phyloP scores from a whole-genome alignment of 2,888 invertebrate species.

The Anthoptus insignis region DNA sequence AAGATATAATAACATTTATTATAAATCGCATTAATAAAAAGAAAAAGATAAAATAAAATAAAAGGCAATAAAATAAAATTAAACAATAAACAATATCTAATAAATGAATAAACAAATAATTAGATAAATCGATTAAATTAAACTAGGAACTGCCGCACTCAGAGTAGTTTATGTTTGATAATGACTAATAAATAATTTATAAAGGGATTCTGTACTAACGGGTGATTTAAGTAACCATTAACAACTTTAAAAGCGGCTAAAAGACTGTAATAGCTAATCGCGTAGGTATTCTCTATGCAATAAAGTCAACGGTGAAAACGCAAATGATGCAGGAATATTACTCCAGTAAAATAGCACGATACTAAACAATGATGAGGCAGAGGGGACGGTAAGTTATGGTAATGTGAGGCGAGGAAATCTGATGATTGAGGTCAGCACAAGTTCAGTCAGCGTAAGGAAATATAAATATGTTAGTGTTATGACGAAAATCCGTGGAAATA shows the following conservation, averaged over 20 bases:
- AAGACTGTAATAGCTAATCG: slow-evolving; percentile 44
- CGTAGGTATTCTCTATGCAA: slow-evolving; percentile 51
- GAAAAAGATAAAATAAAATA: too few relatives aligned
- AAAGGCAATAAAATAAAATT: too few relatives aligned
- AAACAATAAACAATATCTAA: too few relatives aligned
- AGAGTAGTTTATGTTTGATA: too few relatives aligned
- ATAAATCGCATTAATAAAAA: too few relatives aligned
- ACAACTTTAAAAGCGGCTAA: slow-evolving; percentile 44
- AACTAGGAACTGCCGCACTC: too few relatives aligned
- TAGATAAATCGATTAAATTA: too few relatives aligned
- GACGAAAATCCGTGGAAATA: neutral
- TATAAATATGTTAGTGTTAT: neutral
- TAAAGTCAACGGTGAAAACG: slow-evolving; percentile 54
- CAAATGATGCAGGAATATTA: slow-evolving; percentile 60
- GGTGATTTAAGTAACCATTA: too few relatives aligned
- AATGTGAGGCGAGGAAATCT: neutral
- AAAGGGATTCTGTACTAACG: too few relatives aligned
- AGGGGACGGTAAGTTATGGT: neutral
- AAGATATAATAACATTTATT: too few relatives aligned
- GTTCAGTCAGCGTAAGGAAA: slow-evolving; percentile 14
- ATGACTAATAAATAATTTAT: too few relatives aligned
- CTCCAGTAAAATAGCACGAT: slow-evolving; percentile 60
- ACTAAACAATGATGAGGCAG: slow-evolving; percentile 44
- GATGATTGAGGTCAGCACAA: slow-evolving; percentile 1
- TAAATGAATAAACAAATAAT: too few relatives aligned